A percentile compares a stretch with the other conserved stretches of the same genome.
Evolutionary conservation across 2,113 vertebrate genomes (phyloP).

Genomic region (Cebidichthys violaceus): DNA sequence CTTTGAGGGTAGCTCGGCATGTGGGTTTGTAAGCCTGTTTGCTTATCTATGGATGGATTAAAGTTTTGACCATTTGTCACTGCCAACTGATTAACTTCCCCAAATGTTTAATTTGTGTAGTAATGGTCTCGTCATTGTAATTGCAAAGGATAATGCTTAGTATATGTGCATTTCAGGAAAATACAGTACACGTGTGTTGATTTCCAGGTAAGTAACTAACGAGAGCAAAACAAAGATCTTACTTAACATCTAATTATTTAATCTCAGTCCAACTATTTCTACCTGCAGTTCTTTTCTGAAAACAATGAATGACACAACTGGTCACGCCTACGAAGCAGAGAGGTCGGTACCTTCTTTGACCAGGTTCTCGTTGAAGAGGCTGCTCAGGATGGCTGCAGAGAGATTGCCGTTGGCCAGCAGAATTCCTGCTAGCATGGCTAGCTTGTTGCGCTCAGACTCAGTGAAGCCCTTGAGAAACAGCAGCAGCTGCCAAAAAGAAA

Average conservation of each 20-base stretch:
- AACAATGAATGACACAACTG: not conserved
- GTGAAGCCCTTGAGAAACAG: constrained; percentile 98
- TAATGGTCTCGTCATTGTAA: not conserved
- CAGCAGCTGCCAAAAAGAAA: constrained; percentile 88
- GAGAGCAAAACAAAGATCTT: not conserved
- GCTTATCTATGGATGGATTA: not conserved
- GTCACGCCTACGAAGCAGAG: not conserved
- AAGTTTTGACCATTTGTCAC: not conserved
- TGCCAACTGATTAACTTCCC: not conserved
- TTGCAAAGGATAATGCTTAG: not conserved
- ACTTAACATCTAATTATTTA: not conserved
- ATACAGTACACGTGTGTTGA: not conserved
- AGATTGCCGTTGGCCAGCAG: constrained; percentile 94
- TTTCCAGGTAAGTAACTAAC: not conserved
- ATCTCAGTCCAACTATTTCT: not conserved
- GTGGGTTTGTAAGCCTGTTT: constrained; percentile 1
- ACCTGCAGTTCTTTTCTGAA: not conserved
- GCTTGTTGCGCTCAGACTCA: constrained; percentile 97
- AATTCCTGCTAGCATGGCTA: constrained; percentile 97
- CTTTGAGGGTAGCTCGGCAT: not conserved
- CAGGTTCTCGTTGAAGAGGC: constrained; percentile 97
- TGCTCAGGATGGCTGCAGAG: constrained; percentile 95
- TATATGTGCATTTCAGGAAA: not conserved
- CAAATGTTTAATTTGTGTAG: not conserved
- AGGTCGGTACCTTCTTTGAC: constrained; percentile 93